Evolutionary conservation across 1,140 invertebrate genomes (phyloP).

Genomic region (Drosophila cardini): DNA sequence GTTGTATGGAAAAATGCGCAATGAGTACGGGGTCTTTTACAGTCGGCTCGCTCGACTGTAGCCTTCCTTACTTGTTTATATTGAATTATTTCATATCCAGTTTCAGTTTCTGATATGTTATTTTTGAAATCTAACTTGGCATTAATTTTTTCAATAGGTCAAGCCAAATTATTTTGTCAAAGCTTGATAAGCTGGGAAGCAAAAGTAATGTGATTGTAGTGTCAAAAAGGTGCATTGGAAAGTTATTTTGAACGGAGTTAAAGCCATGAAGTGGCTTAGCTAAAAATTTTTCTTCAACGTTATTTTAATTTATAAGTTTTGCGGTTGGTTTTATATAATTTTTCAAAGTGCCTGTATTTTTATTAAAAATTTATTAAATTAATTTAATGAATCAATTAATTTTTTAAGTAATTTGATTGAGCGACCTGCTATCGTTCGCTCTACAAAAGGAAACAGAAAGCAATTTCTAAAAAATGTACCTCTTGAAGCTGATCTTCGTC

Average conservation of each 20-base stretch:
- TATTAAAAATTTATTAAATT: too few relatives aligned
- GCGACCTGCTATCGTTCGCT: neutral
- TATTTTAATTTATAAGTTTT: neutral
- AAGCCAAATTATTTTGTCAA: neutral
- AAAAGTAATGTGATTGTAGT: neutral
- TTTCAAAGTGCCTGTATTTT: neutral
- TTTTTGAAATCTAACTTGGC: neutral
- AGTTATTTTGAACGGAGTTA: too few relatives aligned
- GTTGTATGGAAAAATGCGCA: too few relatives aligned
- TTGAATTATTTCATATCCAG: neutral
- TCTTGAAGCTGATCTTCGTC: too few relatives aligned
- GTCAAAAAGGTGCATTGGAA: too few relatives aligned
- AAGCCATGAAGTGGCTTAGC: neutral
- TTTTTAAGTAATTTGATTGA: conserved; percentile 9
- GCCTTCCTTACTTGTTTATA: too few relatives aligned
- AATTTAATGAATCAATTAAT: too few relatives aligned
- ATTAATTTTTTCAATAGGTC: neutral
- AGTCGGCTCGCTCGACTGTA: too few relatives aligned
- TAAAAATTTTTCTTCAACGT: neutral
- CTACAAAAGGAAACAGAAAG: conserved; percentile 13
- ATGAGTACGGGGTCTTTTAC: too few relatives aligned
- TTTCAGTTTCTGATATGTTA: neutral
- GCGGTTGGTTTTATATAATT: neutral
- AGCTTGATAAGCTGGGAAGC: neutral
- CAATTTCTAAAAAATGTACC: too few relatives aligned